Conservation (phyloP, 2,888 invertebrate genomes). For the Gerris lacustris region DNA sequence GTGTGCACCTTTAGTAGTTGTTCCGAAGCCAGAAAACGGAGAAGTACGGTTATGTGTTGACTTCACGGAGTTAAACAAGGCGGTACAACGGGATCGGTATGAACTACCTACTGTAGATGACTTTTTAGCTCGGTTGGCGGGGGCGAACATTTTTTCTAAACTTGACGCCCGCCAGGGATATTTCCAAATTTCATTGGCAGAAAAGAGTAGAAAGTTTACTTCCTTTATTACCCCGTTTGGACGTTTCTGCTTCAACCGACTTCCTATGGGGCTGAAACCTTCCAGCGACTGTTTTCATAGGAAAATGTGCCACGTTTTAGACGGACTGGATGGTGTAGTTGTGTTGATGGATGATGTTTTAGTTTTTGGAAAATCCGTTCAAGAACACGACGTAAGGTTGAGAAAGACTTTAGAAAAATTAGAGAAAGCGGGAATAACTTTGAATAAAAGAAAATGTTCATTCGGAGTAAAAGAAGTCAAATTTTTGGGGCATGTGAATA, state of each 20-base stretch:
- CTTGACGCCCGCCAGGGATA: background rate
- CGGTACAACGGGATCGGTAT: no score
- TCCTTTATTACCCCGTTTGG: constrained; percentile 28
- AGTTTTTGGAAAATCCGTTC: background rate
- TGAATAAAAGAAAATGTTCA: background rate
- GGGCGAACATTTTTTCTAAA: background rate
- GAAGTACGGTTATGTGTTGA: background rate
- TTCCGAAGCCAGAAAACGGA: background rate
- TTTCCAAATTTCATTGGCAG: no score
- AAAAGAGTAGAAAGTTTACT: no score
- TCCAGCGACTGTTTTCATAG: constrained; percentile 24
- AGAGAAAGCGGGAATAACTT: background rate
- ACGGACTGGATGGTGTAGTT: constrained; percentile 17
- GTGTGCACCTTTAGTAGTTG: background rate
- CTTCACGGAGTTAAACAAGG: background rate
- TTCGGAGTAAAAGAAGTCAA: background rate
- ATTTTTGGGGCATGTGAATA: background rate
- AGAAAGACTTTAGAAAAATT: background rate
- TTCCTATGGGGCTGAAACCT: constrained; percentile 27
- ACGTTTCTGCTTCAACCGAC: constrained; percentile 25
- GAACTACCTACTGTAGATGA: background rate
- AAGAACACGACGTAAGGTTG: background rate
- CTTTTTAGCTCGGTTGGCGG: background rate
- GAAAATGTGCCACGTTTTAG: constrained; percentile 21
- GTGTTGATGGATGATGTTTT: constrained; percentile 19